These are phyloP conservation scores for Brachymystax lenok DNA, from an alignment of 2,797 vertebrate species.

Conservation along the genomic window DNA sequence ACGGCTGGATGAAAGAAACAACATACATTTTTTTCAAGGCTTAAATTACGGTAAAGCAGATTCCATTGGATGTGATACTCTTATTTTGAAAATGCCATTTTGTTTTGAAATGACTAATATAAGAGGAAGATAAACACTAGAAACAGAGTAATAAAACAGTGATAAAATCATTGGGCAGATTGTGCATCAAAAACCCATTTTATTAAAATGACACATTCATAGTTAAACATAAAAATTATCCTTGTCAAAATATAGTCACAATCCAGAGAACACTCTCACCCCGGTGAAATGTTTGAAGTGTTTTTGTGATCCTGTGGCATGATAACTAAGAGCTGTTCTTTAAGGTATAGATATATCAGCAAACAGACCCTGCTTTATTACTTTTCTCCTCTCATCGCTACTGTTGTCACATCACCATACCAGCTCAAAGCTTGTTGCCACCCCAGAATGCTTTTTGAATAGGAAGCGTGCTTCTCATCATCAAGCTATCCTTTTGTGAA, in stretches of 20 bases:
- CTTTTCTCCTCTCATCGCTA: conserved; percentile 43
- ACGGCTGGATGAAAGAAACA: not conserved
- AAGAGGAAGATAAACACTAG: conserved; percentile 40
- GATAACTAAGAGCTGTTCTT: not conserved
- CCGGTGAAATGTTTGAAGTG: conserved; percentile 13
- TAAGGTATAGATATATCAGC: conserved; percentile 27
- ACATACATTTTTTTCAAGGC: not conserved
- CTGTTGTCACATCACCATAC: conserved; percentile 45
- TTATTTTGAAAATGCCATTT: conserved; percentile 19
- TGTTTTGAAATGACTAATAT: conserved; percentile 23
- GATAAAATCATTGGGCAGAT: not conserved
- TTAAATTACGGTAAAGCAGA: not conserved
- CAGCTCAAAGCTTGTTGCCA: conserved; percentile 57
- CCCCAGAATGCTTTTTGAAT: conserved; percentile 43
- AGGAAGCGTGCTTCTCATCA: conserved; percentile 60
- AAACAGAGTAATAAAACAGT: conserved; percentile 10
- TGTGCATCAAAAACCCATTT: not conserved
- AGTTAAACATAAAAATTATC: not conserved
- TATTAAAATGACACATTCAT: not conserved
- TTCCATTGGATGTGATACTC: not conserved
- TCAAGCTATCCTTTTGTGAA: conserved; percentile 68
- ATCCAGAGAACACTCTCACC: conserved; percentile 9
- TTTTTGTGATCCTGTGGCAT: conserved; percentile 8
- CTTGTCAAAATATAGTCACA: conserved; percentile 12
- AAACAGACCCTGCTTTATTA: conserved; percentile 32